These are phyloP conservation scores for Stegophylla sp. DNA, from an alignment of 2,888 invertebrate genomes.

Conservation along the genomic window DNA sequence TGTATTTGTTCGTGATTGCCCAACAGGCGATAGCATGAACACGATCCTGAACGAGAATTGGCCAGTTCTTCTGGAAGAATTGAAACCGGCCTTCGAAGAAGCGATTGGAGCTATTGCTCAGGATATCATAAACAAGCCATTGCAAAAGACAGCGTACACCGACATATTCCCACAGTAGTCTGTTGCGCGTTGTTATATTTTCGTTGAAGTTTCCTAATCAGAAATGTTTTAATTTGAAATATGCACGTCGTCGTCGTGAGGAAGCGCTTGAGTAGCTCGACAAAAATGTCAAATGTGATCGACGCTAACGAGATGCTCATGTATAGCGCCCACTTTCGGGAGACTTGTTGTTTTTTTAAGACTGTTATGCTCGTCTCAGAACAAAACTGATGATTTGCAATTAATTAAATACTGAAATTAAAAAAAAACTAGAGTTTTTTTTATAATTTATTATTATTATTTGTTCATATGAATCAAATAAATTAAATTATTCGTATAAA, in stretches of 20 bases:
- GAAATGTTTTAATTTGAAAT: slow-evolving; percentile 17
- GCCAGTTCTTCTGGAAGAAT: slow-evolving; percentile 65
- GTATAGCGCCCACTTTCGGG: background rate
- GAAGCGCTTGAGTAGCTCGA: slow-evolving; percentile 46
- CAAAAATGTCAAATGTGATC: slow-evolving; percentile 53
- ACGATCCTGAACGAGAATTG: slow-evolving; percentile 67
- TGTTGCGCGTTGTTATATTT: background rate
- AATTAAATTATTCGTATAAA: slow-evolving; percentile 34
- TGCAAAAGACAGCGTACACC: slow-evolving; percentile 61
- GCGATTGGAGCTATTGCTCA: slow-evolving; percentile 64
- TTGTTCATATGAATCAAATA: slow-evolving; percentile 36
- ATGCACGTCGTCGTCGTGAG: background rate
- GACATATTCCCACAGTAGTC: slow-evolving; percentile 59
- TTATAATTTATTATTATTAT: slow-evolving; percentile 29
- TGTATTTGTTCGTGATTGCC: no score
- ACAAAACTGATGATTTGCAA: slow-evolving; percentile 28
- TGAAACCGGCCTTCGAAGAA: slow-evolving; percentile 64
- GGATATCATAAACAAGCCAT: slow-evolving; percentile 64
- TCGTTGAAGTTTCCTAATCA: slow-evolving; percentile 36
- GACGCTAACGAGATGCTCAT: slow-evolving; percentile 54
- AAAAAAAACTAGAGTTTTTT: slow-evolving; percentile 11
- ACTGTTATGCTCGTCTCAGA: slow-evolving; percentile 22
- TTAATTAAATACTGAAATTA: slow-evolving; percentile 6
- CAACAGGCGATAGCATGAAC: slow-evolving; percentile 66
- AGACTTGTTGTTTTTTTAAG: slow-evolving; percentile 1